Evolutionary conservation across 1,140 invertebrate species (phyloP).

Genomic region (Pogonomyrmex californicus): DNA sequence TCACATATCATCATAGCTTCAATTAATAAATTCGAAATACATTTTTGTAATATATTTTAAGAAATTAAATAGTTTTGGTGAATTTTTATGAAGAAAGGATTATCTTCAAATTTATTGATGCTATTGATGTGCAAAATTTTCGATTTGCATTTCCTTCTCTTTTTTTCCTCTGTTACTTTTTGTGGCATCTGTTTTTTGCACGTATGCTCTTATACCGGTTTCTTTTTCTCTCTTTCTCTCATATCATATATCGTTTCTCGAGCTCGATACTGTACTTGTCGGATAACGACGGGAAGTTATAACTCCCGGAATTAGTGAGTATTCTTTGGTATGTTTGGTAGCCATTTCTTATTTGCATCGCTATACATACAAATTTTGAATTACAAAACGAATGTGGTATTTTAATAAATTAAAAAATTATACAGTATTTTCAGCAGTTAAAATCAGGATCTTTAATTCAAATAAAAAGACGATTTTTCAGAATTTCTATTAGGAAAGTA

Average conservation of each 20-base stretch:
- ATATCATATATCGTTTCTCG: background rate
- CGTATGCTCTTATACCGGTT: background rate
- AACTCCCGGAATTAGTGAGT: slow-evolving; percentile 62
- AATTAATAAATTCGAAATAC: too few species aligned
- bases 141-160: background rate
- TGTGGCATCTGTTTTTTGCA: slow-evolving; percentile 16
- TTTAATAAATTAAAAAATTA: background rate
- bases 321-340: slow-evolving; percentile 1
- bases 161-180: background rate
- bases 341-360: slow-evolving; percentile 31
- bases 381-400: background rate
- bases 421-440: background rate
- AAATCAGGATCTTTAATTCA: background rate
- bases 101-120: background rate
- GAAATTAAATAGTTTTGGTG: background rate
- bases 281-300: slow-evolving; percentile 71
- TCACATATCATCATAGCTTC: too few species aligned
- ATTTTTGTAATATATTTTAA: too few species aligned
- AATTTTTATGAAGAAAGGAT: background rate
- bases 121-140: background rate
- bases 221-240: background rate
- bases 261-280: slow-evolving; percentile 20
- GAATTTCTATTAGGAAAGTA: too few species aligned
- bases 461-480: background rate
- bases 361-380: slow-evolving; percentile 4